Evolutionary conservation across 1,140 invertebrate genomes (phyloP).

Genomic region (Platyscapa corneri): DNA sequence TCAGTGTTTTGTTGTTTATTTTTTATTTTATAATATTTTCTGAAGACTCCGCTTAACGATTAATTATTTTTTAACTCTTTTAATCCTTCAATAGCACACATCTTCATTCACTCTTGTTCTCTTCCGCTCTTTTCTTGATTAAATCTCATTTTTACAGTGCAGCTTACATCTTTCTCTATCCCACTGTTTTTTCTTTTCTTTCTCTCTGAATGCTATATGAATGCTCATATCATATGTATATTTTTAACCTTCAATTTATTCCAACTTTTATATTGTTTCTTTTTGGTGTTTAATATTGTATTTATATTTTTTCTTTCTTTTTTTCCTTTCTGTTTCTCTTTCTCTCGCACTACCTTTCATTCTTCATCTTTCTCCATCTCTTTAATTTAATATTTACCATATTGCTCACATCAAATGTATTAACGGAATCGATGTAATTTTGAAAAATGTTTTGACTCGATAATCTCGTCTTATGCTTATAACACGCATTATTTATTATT

Average conservation of each 20-base stretch:
- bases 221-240: too few species aligned
- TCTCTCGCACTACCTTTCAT: constrained; percentile 43
- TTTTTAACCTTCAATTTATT: not conserved
- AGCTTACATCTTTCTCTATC: too few species aligned
- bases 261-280: not conserved
- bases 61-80: constrained; percentile 35
- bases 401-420: constrained; percentile 51
- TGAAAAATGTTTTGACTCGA: constrained; percentile 56
- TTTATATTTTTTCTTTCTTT: constrained; percentile 46
- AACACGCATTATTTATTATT: constrained; percentile 54
- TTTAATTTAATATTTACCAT: constrained; percentile 35
- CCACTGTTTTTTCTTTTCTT: constrained; percentile 47
- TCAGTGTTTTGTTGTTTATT: constrained; percentile 32
- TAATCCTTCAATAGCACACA: constrained; percentile 55
- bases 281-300: too few species aligned
- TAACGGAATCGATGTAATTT: constrained; percentile 54
- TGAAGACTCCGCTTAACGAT: not conserved
- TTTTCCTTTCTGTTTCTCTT: constrained; percentile 45
- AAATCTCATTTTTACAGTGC: constrained; percentile 47
- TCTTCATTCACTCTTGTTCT: constrained; percentile 48
- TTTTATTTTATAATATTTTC: constrained; percentile 22
- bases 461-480: constrained; percentile 53
- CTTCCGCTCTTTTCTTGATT: constrained; percentile 42
- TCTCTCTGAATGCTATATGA: too few species aligned
- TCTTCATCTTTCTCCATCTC: constrained; percentile 51